These are phyloP conservation scores for Ips nitidus DNA, from an alignment of 1,140 invertebrate species.

Conservation along the genomic window DNA sequence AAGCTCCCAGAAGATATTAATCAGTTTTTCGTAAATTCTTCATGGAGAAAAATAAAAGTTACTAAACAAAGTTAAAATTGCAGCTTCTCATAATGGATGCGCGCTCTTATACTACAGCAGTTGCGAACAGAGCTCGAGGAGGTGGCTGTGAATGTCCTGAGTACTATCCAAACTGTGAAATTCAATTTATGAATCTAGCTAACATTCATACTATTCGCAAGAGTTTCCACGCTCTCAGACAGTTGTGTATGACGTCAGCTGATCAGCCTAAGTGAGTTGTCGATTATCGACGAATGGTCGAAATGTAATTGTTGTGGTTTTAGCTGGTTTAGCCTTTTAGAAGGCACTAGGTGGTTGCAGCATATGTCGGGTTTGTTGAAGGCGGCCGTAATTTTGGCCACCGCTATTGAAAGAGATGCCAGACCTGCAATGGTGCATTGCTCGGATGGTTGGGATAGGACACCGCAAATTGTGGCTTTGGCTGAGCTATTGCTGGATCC, in stretches of 20 bases:
- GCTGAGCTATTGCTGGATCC: constrained; percentile 92
- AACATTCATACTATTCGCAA: constrained; percentile 95
- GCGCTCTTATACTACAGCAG: constrained; percentile 90
- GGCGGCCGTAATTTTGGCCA: constrained; percentile 76
- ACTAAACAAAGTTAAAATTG: constrained; percentile 34
- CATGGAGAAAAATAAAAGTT: no score
- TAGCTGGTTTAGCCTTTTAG: constrained; percentile 86
- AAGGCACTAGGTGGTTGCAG: constrained; percentile 88
- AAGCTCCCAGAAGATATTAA: no score
- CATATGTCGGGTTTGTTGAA: constrained; percentile 82
- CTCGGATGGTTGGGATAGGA: constrained; percentile 96
- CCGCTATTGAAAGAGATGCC: constrained; percentile 78
- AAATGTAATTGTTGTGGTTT: constrained; percentile 36
- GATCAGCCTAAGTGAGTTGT: constrained; percentile 73
- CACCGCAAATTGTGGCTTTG: constrained; percentile 89
- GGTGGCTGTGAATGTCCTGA: constrained; percentile 95
- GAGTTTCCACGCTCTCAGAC: constrained; percentile 75
- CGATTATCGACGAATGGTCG: neutral
- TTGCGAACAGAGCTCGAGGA: constrained; percentile 92
- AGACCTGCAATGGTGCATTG: constrained; percentile 94
- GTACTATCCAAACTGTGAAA: constrained; percentile 92
- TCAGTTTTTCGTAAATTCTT: no score
- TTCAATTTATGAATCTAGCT: constrained; percentile 95
- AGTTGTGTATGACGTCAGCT: constrained; percentile 71
- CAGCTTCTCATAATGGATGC: constrained; percentile 92